Percentiles rank a stretch among this genome's conserved stretches.
Evolutionary conservation across 2,888 invertebrate genomes (phyloP).

Genomic region (Dendrolimus pini): DNA sequence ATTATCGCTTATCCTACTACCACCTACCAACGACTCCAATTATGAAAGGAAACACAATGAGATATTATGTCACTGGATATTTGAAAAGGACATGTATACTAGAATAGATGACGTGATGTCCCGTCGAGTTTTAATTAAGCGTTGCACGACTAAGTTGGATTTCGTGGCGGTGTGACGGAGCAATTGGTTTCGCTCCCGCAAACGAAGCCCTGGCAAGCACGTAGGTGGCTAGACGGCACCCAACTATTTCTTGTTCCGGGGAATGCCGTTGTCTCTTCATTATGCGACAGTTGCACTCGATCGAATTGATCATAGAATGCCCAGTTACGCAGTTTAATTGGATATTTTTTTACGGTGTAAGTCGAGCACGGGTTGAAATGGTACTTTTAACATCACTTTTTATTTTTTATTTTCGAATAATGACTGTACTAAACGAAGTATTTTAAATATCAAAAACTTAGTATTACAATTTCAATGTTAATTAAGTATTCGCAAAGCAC

Average conservation of each 20-base stretch:
- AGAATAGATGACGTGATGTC: conserved; percentile 56
- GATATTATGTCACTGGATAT: conserved; percentile 45
- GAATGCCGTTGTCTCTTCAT: conserved; percentile 63
- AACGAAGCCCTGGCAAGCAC: conserved; percentile 41
- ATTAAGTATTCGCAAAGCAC: too few species aligned
- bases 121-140: conserved; percentile 70
- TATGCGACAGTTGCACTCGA: conserved; percentile 56
- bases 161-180: conserved; percentile 63
- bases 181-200: conserved; percentile 62
- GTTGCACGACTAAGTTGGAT: conserved; percentile 55
- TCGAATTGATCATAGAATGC: conserved; percentile 55
- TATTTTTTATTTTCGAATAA: conserved; percentile 22
- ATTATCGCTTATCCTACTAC: conserved; percentile 34
- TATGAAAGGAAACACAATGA: conserved; percentile 51
- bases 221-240: conserved; percentile 64
- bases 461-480: too few species aligned
- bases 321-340: conserved; percentile 57
- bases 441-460: too few species aligned
- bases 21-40: conserved; percentile 34
- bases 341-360: conserved; percentile 58
- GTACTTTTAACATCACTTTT: conserved; percentile 33
- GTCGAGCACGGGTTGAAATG: conserved; percentile 43
- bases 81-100: conserved; percentile 38
- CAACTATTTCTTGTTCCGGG: conserved; percentile 55
- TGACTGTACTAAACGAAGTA: too few species aligned